Conservation (phyloP, 2,797 vertebrate species). For the Hippocampus kuda region DNA sequence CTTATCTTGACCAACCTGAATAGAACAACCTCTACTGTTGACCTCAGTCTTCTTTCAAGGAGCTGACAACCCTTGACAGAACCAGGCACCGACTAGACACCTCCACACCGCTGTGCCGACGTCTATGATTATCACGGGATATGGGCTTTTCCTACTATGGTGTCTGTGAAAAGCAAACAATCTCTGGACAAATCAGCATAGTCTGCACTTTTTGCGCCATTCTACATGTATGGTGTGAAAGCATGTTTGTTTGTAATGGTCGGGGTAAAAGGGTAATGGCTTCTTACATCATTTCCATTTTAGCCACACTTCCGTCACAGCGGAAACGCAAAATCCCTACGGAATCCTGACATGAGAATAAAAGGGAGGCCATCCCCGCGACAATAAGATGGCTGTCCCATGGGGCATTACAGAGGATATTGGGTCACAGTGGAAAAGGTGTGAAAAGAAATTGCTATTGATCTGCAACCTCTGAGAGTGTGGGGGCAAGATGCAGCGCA, state of each 20-base stretch:
- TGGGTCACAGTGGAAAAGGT: constrained; percentile 18
- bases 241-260: background rate
- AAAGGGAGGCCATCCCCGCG: constrained; percentile 18
- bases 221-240: background rate
- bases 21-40: background rate
- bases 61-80: background rate
- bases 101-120: background rate
- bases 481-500: background rate
- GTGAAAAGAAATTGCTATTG: constrained; percentile 37
- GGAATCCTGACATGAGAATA: constrained; percentile 16
- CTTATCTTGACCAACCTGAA: background rate
- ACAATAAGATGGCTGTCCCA: constrained; percentile 21
- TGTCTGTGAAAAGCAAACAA: background rate
- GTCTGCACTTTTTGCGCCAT: constrained; percentile 7
- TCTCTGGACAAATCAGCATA: constrained; percentile 1
- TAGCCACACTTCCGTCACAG: constrained; percentile 6
- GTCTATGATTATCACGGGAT: background rate
- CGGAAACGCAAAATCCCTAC: constrained; percentile 7
- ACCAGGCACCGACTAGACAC: background rate
- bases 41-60: background rate
- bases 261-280: constrained; percentile 16
- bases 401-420: constrained; percentile 16
- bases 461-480: constrained; percentile 18
- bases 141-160: background rate
- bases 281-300: constrained; percentile 37